Percentiles rank a stretch among this genome's conserved stretches.
phyloP scores from a whole-genome alignment of 1,140 invertebrate species.

The Armadillidium nasatum region DNA sequence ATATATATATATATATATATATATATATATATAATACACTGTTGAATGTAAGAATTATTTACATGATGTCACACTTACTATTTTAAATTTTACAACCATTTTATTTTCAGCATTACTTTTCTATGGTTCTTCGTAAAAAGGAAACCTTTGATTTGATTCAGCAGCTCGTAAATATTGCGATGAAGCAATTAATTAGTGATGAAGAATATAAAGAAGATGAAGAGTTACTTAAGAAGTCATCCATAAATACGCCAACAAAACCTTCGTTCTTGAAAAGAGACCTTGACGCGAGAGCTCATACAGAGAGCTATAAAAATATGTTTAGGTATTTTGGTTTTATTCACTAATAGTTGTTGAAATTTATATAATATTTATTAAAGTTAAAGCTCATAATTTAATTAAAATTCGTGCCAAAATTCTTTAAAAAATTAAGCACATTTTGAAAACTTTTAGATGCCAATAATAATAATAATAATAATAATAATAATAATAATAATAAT shows the following conservation, averaged over 20 bases:
- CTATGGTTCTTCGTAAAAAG: background rate
- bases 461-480: no score
- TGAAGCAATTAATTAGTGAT: background rate
- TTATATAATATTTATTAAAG: no score
- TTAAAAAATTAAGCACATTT: no score
- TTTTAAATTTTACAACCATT: background rate
- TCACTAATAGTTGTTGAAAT: no score
- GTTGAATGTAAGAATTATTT: no score
- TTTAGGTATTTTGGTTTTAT: background rate
- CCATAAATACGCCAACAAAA: background rate
- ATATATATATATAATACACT: no score
- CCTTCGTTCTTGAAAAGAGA: background rate
- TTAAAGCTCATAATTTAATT: no score
- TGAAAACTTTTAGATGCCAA: no score
- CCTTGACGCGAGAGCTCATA: background rate
- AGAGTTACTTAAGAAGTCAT: background rate
- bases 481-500: no score
- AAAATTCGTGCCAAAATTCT: no score
- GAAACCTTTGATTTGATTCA: background rate
- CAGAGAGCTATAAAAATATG: background rate
- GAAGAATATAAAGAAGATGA: background rate
- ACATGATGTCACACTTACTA: no score
- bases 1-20: no score
- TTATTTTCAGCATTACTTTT: slow-evolving; percentile 8
- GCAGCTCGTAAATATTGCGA: background rate